These are phyloP conservation scores for Leptopilina syphax DNA, from an alignment of 2,888 invertebrate genomes.

Conservation along the genomic window DNA sequence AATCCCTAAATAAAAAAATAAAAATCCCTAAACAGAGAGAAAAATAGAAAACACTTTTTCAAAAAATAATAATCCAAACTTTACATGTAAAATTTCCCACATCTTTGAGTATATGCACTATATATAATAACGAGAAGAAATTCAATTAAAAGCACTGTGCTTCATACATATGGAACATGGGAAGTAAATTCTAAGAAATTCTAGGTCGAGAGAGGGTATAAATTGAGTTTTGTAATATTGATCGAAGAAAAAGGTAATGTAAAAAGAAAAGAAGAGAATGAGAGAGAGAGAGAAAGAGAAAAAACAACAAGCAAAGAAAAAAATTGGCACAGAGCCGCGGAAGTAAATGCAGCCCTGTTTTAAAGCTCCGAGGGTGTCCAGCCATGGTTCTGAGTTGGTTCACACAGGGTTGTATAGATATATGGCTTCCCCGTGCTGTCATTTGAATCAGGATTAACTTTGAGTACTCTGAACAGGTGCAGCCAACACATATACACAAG, in stretches of 20 bases:
- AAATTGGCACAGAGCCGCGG: constrained; percentile 39
- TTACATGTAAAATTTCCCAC: too few species aligned
- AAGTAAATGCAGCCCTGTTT: constrained; percentile 36
- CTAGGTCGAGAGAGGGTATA: constrained; percentile 28
- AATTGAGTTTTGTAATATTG: constrained; percentile 38
- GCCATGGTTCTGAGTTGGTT: constrained; percentile 59
- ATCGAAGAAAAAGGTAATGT: constrained; percentile 15
- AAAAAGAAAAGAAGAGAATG: not conserved
- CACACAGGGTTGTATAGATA: constrained; percentile 57
- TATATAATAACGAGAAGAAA: not conserved
- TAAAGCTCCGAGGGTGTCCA: constrained; percentile 46
- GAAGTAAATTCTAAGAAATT: constrained; percentile 30
- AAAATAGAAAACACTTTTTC: too few species aligned
- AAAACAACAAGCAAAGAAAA: constrained; percentile 12
- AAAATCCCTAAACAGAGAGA: too few species aligned
- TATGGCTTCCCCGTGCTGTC: constrained; percentile 73
- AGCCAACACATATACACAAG: constrained; percentile 46
- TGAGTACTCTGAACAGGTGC: constrained; percentile 39
- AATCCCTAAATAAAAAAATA: too few species aligned
- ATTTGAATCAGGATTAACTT: constrained; percentile 72
- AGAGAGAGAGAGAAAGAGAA: not conserved
- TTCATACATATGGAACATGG: constrained; percentile 20
- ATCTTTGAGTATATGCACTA: not conserved
- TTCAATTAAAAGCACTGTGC: constrained; percentile 27
- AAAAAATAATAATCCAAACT: too few species aligned